phyloP scores from a whole-genome alignment of 2,113 vertebrate genomes.

The Nycticryphes semicollaris region DNA sequence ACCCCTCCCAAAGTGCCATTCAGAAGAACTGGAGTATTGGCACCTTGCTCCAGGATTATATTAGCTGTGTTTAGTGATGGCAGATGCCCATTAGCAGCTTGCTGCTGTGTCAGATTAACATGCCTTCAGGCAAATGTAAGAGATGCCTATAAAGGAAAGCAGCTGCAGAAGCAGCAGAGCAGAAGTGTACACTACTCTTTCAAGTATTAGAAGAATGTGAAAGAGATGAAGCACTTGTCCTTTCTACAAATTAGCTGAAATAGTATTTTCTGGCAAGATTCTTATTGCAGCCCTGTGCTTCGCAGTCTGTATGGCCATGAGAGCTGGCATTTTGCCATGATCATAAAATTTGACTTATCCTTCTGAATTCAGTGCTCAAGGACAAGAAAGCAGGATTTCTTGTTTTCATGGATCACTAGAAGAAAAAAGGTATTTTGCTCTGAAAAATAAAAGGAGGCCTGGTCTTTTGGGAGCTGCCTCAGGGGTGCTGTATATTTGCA shows the following conservation, averaged over 20 bases:
- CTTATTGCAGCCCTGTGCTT: neutral
- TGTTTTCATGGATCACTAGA: neutral
- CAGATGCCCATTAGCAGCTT: neutral
- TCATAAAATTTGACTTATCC: neutral
- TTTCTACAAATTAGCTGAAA: conserved; percentile 20
- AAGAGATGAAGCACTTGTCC: conserved; percentile 6
- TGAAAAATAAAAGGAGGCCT: neutral
- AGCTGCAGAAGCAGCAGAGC: neutral
- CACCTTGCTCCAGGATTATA: neutral
- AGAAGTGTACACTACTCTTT: neutral
- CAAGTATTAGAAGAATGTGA: conserved; percentile 41
- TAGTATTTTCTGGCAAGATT: conserved; percentile 28
- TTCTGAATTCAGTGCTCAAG: neutral
- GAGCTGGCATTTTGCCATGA: neutral
- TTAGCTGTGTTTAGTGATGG: neutral
- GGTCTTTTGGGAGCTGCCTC: neutral
- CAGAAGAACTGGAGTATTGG: neutral
- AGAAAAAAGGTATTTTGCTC: neutral
- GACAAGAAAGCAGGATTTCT: neutral
- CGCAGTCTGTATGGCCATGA: neutral
- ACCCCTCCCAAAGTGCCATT: neutral
- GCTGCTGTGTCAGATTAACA: neutral
- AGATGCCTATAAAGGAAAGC: neutral
- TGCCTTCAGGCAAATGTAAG: neutral
- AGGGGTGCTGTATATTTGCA: neutral